Evolutionary conservation across 2,113 vertebrate genomes (phyloP), one percentile per base, ranked within the genome.

Genomic region (Trematocara zebra): DNA sequence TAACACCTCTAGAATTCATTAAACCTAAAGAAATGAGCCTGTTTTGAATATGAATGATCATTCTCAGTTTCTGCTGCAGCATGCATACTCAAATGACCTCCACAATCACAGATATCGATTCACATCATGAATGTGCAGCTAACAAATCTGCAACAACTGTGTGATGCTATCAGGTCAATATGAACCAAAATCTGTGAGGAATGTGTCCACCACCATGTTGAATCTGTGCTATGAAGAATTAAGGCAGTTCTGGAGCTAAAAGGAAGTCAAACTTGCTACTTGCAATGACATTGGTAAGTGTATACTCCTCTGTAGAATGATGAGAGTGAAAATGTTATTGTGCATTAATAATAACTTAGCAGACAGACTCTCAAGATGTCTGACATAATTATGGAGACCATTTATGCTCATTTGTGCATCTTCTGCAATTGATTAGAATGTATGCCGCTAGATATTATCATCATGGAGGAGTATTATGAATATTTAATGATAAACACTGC

Each of bases 401-500:
- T 44, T 72, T 26, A 44, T 72, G 40, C 20, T 44, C 20, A 47
- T 28, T 26, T 4, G 40, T 28, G 67, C 1, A 72, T 7, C 40
- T 17, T 44, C 40, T 17, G 14, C 40, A 44, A 26, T 44, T 42
- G 8, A 44, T 44, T 17, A 44, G 20, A 44, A 17, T 0, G 1
- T 44, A 72, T 44, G 17, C 12, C 5, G 3, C 3, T 44, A 42
- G 40, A 72, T 26, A 44, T 72, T 17, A 72, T 72, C 14, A 26
- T 72, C 12, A 2, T 1, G 20, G 67, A 1, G 23, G 67, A 74
- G 15, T 7, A 18, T 47, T 28, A 47, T 47, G 23, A 18, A 74
- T 74, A 74, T 74, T 74, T 18, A 74, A 88, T 78, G 56, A 67
- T 81, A 86, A 88, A 88, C 72, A 84, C 23, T 78, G 54, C 72